These are phyloP conservation scores for Siphamia tubifer DNA, from an alignment of 2,113 vertebrate species.

Conservation along the genomic window DNA sequence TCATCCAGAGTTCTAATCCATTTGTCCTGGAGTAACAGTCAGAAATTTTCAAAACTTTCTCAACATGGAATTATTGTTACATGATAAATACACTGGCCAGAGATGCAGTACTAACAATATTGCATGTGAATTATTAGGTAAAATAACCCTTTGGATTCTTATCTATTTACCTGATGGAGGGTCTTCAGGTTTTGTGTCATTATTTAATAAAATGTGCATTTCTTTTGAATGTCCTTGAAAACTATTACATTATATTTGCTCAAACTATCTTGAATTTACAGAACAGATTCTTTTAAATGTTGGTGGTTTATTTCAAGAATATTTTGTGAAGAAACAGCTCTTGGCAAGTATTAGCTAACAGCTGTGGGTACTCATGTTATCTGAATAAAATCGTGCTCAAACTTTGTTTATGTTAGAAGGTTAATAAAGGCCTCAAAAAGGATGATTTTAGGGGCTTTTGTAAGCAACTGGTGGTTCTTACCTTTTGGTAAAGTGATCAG, in stretches of 20 bases:
- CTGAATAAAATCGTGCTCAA: background rate
- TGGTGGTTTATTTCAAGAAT: background rate
- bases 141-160: background rate
- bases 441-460: background rate
- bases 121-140: no score
- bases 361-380: background rate
- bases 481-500: slow-evolving; percentile 15
- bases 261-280: background rate
- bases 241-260: background rate
- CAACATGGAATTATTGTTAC: no score
- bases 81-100: no score
- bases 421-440: no score
- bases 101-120: no score
- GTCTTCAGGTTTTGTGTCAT: no score
- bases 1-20: no score
- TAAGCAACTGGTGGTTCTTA: background rate
- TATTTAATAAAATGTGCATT: no score
- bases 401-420: no score
- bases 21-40: no score
- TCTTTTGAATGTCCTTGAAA: no score
- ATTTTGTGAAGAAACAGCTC: background rate
- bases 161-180: background rate
- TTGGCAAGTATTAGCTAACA: background rate
- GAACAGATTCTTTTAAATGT: background rate
- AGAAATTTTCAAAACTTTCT: no score